Evolutionary conservation across 2,797 vertebrate genomes (phyloP), one percentile per base, ranked within the genome.

Genomic region (Hemitrygon akajei): DNA sequence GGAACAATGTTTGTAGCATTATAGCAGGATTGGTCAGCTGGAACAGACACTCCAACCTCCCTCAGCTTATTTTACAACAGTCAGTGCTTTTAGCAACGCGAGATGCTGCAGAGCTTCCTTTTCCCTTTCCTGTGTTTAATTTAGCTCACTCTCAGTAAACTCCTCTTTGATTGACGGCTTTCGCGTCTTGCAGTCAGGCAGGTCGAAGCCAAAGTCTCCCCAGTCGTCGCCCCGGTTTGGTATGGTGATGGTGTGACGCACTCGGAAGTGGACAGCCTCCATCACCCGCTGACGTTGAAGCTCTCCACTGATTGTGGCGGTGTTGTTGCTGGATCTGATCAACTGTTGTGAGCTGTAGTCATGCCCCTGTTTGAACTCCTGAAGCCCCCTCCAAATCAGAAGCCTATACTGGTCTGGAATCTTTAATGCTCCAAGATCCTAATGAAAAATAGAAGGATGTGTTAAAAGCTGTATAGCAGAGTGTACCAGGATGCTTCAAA

Each of bases 211-310:
- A 71, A 99, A 99, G 97, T 99, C 99, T 0, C 98, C 97, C 99
- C 99, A 99, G 60, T 99, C 98, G 0, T 99, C 99, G 0, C 96
- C 94, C 71, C 98, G 97, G 96, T 98, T 98, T 94, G 99, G 99
- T 96, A 99, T 99, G 94, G 99, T 99, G 96, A 99, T 99, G 96
- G 99, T 99, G 97, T 99, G 99, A 34, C 98, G 98, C 93, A 99
- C 99, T 0, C 98, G 97, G 95, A 99, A 99, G 91, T 99, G 99
- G 94, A 99, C 98, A 0, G 99, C 99, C 95, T 99, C 99, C 99
- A 99, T 99, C 94, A 99, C 98, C 0, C 99, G 97, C 96, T 99
- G 99, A 56, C 99, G 97, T 95, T 99, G 98, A 94, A 99, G 97
- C 96, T 99, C 98, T 0, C 98, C 99, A 0, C 98, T 96, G 95